A percentile compares a stretch with the other conserved stretches of the same genome.
Conservation (phyloP, 2,797 vertebrate species). For the Clarias fuscus region DNA sequence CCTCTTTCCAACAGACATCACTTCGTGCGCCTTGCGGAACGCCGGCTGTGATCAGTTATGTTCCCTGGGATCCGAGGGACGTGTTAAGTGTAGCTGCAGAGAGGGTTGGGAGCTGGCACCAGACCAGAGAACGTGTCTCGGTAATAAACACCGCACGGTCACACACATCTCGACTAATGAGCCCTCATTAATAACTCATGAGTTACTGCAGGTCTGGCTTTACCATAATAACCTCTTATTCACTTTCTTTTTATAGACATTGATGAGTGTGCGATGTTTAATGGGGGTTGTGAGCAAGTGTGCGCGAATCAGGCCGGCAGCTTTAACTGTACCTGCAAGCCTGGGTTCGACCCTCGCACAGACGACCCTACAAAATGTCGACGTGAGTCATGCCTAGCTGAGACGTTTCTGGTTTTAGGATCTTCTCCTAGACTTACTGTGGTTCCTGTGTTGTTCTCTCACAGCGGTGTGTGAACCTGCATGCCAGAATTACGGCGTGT, state of each 20-base stretch:
- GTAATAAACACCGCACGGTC: constrained; percentile 55
- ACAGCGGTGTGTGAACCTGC: constrained; percentile 76
- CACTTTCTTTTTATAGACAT: constrained; percentile 65
- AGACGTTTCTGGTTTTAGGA: too few species aligned
- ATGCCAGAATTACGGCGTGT: constrained; percentile 80
- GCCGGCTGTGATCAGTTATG: constrained; percentile 78
- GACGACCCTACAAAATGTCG: constrained; percentile 76
- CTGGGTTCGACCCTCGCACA: constrained; percentile 67
- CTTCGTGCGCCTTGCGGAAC: constrained; percentile 74
- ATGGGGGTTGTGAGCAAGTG: constrained; percentile 79
- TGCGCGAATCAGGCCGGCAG: constrained; percentile 73
- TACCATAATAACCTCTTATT: not conserved
- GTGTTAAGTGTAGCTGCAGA: constrained; percentile 72
- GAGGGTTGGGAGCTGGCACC: constrained; percentile 71
- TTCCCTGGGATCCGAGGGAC: constrained; percentile 62
- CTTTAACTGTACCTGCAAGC: constrained; percentile 77
- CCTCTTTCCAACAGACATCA: constrained; percentile 65
- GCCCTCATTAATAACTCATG: not conserved
- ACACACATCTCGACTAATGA: not conserved
- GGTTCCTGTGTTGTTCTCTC: not conserved
- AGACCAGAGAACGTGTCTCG: constrained; percentile 72
- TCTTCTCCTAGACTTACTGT: not conserved
- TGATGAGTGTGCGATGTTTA: constrained; percentile 79
- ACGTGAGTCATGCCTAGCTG: constrained; percentile 68
- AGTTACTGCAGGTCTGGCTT: not conserved